Percentiles rank a stretch among this genome's conserved stretches.
phyloP scores from a whole-genome alignment of 2,797 vertebrate species.

The Phalanger gymnotis region DNA sequence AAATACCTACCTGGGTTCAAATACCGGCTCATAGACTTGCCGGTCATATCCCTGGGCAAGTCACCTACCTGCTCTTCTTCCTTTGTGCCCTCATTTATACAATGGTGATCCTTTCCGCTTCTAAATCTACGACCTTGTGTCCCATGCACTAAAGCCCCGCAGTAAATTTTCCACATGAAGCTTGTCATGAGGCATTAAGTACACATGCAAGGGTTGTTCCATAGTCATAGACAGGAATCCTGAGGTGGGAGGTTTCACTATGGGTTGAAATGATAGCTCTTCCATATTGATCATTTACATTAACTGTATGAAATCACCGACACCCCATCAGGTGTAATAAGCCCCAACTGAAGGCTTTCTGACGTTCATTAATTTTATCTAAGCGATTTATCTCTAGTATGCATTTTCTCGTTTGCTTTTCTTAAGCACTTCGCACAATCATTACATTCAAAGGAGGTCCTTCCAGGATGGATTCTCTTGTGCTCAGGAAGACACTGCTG shows the following conservation, averaged over 20 bases:
- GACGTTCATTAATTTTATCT: neutral
- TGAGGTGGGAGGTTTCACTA: neutral
- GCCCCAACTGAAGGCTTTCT: neutral
- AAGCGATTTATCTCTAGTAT: neutral
- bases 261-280: neutral
- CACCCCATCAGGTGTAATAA: neutral
- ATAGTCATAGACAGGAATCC: neutral
- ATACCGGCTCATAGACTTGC: neutral
- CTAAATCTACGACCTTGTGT: neutral
- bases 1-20: neutral
- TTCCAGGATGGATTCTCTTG: neutral
- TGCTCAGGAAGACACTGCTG: neutral
- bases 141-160: neutral
- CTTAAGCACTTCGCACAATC: neutral
- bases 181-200: neutral
- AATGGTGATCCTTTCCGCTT: neutral
- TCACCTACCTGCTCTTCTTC: neutral
- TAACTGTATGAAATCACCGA: neutral
- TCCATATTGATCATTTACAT: neutral
- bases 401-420: neutral
- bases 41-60: neutral
- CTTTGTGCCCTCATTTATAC: neutral
- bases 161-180: no score
- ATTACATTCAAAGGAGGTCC: neutral
- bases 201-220: neutral